Conservation (phyloP, 2,888 invertebrate species). For the Chromoteleia sp. region DNA sequence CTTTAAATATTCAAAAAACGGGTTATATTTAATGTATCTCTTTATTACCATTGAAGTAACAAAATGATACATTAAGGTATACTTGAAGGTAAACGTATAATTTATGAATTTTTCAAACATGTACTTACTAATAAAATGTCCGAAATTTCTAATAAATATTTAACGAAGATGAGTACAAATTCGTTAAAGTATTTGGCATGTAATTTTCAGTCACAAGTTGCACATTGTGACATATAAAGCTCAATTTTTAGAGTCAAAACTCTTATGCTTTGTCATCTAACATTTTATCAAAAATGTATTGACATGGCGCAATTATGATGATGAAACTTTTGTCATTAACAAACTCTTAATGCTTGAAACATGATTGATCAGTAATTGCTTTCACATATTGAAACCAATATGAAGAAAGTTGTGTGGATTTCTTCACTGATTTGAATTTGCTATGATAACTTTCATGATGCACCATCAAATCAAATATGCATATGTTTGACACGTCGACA, state of each 20-base stretch:
- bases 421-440: background rate
- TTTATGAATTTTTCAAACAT: no score
- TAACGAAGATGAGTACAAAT: conserved; percentile 11
- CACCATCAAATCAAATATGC: no score
- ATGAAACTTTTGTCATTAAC: conserved; percentile 60
- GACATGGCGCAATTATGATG: conserved; percentile 55
- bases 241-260: conserved; percentile 23
- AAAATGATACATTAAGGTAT: no score
- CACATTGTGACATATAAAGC: background rate
- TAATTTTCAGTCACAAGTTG: conserved; percentile 12
- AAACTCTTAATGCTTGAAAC: conserved; percentile 56
- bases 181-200: conserved; percentile 2
- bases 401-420: conserved; percentile 33
- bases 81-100: no score
- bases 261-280: conserved; percentile 48
- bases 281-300: conserved; percentile 61
- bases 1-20: no score
- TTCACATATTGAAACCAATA: conserved; percentile 54
- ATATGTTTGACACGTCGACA: no score
- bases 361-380: conserved; percentile 22
- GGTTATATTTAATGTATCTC: no score
- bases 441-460: no score
- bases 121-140: conserved; percentile 9
- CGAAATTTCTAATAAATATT: conserved; percentile 5
- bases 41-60: no score